A percentile compares a stretch with the other conserved stretches of the same genome.
Conservation (phyloP, 2,888 invertebrate species). For the Phaedon cochleariae region DNA sequence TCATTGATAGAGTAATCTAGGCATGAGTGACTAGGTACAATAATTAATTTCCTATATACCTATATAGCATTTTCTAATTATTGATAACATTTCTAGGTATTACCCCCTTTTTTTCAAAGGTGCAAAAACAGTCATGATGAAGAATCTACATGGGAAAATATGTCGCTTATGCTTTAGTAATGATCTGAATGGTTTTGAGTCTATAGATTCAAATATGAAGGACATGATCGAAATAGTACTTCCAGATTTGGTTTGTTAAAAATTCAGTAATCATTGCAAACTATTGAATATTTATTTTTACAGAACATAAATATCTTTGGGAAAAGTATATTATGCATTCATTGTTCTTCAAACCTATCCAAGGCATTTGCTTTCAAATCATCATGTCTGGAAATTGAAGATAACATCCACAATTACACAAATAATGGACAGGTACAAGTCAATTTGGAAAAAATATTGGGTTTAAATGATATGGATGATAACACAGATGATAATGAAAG, state of each 20-base stretch:
- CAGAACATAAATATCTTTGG: constrained; percentile 12
- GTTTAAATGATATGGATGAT: constrained; percentile 4
- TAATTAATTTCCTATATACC: no score
- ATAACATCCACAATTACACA: constrained; percentile 20
- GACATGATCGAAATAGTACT: constrained; percentile 23
- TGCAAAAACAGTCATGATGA: constrained; percentile 1
- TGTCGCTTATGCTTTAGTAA: constrained; percentile 19
- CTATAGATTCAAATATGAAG: neutral
- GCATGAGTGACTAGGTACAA: no score
- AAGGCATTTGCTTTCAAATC: constrained; percentile 20
- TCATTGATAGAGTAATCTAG: no score
- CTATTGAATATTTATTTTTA: neutral
- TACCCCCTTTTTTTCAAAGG: neutral
- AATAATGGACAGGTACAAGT: constrained; percentile 16
- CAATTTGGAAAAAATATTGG: constrained; percentile 22
- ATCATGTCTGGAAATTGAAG: constrained; percentile 22
- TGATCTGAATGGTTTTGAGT: neutral
- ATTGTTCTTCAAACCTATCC: constrained; percentile 3
- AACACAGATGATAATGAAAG: neutral
- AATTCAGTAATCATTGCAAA: neutral
- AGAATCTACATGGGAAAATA: constrained; percentile 3
- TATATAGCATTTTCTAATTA: no score
- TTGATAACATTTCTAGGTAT: neutral
- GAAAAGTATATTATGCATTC: constrained; percentile 4
- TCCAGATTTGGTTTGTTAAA: constrained; percentile 17